phyloP scores from a whole-genome alignment of 2,797 vertebrate species.

The Pipistrellus pygmaeus region DNA sequence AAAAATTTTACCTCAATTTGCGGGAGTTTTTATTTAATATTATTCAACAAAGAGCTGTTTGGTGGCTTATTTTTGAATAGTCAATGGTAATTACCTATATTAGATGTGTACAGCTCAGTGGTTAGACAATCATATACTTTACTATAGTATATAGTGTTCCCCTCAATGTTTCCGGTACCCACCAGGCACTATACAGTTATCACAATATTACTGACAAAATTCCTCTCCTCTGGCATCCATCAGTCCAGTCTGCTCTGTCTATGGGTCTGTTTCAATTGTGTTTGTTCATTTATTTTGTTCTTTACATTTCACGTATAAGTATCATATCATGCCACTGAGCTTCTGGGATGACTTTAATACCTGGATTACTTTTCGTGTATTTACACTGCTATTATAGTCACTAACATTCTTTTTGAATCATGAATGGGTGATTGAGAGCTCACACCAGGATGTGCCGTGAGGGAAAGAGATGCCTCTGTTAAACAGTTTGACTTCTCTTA shows the following conservation, averaged over 20 bases:
- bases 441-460: background rate
- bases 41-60: background rate
- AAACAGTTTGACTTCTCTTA: background rate
- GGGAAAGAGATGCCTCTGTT: background rate
- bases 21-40: background rate
- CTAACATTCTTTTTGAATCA: background rate
- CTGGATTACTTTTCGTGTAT: background rate
- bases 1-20: background rate
- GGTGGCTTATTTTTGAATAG: conserved; percentile 31
- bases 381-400: background rate
- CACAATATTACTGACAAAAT: background rate
- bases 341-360: background rate
- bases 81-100: background rate
- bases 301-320: background rate
- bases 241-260: background rate
- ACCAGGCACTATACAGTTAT: background rate
- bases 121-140: background rate
- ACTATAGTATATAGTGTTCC: background rate
- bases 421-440: background rate
- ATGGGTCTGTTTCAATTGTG: background rate
- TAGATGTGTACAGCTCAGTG: background rate
- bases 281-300: background rate
- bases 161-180: background rate
- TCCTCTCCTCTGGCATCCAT: background rate
- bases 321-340: background rate